These are phyloP conservation scores for Ctena decussata DNA, from an alignment of 2,888 invertebrate species.

Conservation along the genomic window DNA sequence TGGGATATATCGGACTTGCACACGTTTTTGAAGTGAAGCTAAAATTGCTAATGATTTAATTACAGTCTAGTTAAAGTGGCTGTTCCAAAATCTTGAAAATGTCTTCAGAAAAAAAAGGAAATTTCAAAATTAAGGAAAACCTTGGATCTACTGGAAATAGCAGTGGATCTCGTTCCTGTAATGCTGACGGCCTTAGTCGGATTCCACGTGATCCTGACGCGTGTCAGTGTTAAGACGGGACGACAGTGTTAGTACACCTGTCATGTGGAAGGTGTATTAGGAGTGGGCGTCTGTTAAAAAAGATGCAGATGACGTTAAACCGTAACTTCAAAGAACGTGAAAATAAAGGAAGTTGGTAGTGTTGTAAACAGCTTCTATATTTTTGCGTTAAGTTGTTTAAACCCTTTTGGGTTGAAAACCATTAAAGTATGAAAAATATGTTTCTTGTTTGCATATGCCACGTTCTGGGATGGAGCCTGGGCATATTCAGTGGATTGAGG, in stretches of 20 bases:
- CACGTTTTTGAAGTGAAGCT: too few species aligned
- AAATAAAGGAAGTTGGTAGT: too few species aligned
- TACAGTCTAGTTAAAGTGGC: too few species aligned
- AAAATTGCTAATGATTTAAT: too few species aligned
- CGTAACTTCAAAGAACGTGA: background rate
- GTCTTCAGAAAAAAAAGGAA: too few species aligned
- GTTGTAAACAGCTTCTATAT: too few species aligned
- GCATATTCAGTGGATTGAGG: background rate
- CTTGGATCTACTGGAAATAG: too few species aligned
- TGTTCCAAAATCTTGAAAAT: too few species aligned
- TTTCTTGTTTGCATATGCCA: background rate
- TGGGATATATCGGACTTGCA: too few species aligned
- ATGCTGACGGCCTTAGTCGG: background rate
- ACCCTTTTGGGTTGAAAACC: background rate
- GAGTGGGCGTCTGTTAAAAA: background rate
- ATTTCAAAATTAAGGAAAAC: too few species aligned
- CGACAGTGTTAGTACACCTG: conserved; percentile 7
- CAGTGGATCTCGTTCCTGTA: background rate
- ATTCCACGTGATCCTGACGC: background rate
- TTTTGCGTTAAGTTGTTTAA: background rate
- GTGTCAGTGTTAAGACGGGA: conserved; percentile 25
- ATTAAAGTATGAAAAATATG: background rate
- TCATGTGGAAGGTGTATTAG: conserved; percentile 36
- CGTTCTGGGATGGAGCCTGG: background rate
- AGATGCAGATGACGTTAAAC: background rate